Base-by-base conservation (phyloP, 37 sponge, comb jelly and placozoan genomes). In the Oscarella lobularis region DNA sequence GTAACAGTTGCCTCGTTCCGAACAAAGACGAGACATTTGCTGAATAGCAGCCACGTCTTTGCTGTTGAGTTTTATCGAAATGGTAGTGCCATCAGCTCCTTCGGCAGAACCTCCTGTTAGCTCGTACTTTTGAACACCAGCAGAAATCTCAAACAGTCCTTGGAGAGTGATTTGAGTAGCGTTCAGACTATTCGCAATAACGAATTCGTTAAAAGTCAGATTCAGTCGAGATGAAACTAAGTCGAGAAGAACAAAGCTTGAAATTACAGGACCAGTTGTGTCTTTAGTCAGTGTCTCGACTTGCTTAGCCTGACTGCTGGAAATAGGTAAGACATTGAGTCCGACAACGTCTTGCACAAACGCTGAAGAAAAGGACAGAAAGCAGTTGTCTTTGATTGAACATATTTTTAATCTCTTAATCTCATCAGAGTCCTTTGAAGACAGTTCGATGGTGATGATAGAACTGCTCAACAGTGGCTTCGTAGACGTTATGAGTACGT, bases 1-100 rank as follows among this genome's bases (percentile, higher is more conserved):
- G 74, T 94, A 94, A 73, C 95, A 94, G 72, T 94, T 89, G 76
- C 95, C 88, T 71, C 95, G 71, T 83, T 86, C 85, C 1, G 81
- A 85, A 74, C 95, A 94, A 32, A 94, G 84, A 27, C 89, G 60
- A 5, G 74, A 36, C 40, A 89, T 85, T 36, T 65, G 67, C 73
- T 87, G 78, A 32, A 94, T 78, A 6, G 81, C 72, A 41, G 74
- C 40, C 0, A 83, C 37, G 41, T 94, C 95, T 2, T 2, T 33
- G 37, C 48, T 5, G 14, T 79, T 68, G 3, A 94, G 67, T 14
- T 71, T 76, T 30, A 94, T 71, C 0, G 39, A 66, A n/a, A 87
- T 39, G 35, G 36, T 41, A 40, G 82, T 85, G 0, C 78, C 85
- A 38, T 39, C 67, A 1, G 40, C 31, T 4, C 29, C 33, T 32